These are phyloP conservation scores for Octonoba sinensis DNA, from an alignment of 2,888 invertebrate genomes.

Conservation along the genomic window DNA sequence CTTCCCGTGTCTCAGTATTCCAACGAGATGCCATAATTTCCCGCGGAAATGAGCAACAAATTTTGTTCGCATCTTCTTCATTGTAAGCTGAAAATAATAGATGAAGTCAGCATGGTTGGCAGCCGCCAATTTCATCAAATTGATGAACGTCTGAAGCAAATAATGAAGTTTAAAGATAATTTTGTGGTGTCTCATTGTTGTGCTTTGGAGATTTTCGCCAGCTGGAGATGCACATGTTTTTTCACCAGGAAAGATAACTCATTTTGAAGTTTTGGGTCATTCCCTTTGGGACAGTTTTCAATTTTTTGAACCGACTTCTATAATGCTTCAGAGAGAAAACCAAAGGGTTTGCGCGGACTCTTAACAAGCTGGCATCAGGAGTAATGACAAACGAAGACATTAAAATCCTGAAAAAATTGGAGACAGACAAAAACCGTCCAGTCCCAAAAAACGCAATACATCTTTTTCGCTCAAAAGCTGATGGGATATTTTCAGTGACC, in stretches of 20 bases:
- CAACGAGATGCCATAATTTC: not conserved
- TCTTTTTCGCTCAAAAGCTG: slow-evolving; percentile 6
- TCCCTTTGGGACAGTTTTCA: not conserved
- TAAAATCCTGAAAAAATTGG: not conserved
- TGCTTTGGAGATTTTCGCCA: slow-evolving; percentile 69
- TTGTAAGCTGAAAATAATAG: slow-evolving; percentile 67
- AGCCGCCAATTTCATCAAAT: slow-evolving; percentile 66
- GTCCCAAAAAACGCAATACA: slow-evolving; percentile 9
- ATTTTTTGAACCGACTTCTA: slow-evolving; percentile 52
- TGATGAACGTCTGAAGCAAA: slow-evolving; percentile 68
- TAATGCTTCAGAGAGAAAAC: slow-evolving; percentile 65
- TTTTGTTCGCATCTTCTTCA: not conserved
- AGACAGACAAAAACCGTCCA: not conserved
- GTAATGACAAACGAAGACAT: slow-evolving; percentile 37
- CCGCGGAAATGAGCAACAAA: not conserved
- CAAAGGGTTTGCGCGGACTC: slow-evolving; percentile 51
- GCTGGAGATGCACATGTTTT: slow-evolving; percentile 27
- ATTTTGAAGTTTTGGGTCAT: not conserved
- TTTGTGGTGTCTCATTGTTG: slow-evolving; percentile 69
- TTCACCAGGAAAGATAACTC: not conserved
- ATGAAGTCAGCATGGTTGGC: slow-evolving; percentile 70
- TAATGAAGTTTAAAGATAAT: slow-evolving; percentile 66
- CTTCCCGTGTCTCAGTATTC: slow-evolving; percentile 37
- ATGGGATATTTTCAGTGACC: slow-evolving; percentile 1
- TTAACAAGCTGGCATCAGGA: slow-evolving; percentile 63